These are phyloP conservation scores for Tuta absoluta DNA, from an alignment of 2,888 invertebrate genomes.

Conservation along the genomic window DNA sequence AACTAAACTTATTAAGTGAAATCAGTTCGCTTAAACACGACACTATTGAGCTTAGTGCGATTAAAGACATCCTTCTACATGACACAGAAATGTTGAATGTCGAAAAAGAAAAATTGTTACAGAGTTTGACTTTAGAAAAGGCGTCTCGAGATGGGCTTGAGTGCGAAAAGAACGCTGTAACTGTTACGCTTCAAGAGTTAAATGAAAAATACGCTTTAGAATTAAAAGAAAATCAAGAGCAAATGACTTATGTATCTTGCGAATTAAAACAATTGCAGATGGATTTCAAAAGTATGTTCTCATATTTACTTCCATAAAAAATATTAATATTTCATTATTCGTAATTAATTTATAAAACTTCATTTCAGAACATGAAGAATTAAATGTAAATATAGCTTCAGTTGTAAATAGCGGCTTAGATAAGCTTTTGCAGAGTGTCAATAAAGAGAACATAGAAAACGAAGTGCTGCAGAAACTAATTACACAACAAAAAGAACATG, in stretches of 20 bases:
- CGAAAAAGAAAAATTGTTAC: conserved; percentile 40
- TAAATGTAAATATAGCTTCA: conserved; percentile 36
- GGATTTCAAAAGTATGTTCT: conserved; percentile 47
- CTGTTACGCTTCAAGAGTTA: conserved; percentile 39
- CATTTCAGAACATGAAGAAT: conserved; percentile 44
- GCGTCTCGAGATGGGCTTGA: conserved; percentile 42
- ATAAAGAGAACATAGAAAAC: conserved; percentile 38
- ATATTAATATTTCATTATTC: neutral
- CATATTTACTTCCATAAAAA: conserved; percentile 23
- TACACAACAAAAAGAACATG: conserved; percentile 28
- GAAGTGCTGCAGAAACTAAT: conserved; percentile 43
- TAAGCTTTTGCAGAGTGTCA: conserved; percentile 42
- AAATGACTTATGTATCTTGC: conserved; percentile 39
- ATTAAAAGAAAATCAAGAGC: conserved; percentile 37
- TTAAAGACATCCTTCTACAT: conserved; percentile 35
- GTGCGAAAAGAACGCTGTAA: conserved; percentile 41
- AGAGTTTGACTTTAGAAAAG: conserved; percentile 42
- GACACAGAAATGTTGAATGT: conserved; percentile 39
- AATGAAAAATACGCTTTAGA: conserved; percentile 38
- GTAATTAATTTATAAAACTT: conserved; percentile 22
- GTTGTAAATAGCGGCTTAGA: conserved; percentile 42
- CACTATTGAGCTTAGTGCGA: conserved; percentile 30
- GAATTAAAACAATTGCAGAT: conserved; percentile 42
- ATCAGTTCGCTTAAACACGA: conserved; percentile 19
- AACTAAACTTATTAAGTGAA: conserved; percentile 26